Percentiles rank a stretch among this genome's conserved stretches.
Conservation (phyloP, 2,888 invertebrate species). For the Yponomeuta plumbellus region DNA sequence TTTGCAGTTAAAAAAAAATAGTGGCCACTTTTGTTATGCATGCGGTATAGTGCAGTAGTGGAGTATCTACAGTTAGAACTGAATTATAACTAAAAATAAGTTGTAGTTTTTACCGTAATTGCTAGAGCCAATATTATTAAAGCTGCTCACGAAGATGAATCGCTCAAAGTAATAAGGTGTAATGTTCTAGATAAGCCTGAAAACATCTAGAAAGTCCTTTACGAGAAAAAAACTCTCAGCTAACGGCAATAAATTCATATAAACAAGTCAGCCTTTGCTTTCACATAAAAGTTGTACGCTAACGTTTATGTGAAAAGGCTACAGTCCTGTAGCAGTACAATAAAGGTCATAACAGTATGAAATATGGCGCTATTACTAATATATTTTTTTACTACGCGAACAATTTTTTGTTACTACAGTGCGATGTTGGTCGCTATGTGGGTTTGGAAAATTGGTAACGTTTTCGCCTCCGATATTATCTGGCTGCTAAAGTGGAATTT, state of each 20-base stretch:
- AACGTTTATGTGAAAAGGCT: conserved; percentile 6
- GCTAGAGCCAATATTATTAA: too few species aligned
- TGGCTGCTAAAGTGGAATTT: too few species aligned
- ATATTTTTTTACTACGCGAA: conserved; percentile 3
- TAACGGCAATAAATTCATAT: conserved; percentile 1
- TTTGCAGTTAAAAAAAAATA: too few species aligned
- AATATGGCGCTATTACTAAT: conserved; percentile 9
- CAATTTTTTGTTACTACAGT: conserved; percentile 10
- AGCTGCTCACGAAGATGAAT: too few species aligned
- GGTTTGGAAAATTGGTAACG: too few species aligned
- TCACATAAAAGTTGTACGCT: conserved; percentile 5
- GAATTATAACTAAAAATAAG: too few species aligned
- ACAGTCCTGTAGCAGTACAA: neutral
- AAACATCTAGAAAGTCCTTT: neutral
- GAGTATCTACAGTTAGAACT: too few species aligned
- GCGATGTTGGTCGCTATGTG: conserved; percentile 34
- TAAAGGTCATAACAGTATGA: conserved; percentile 13
- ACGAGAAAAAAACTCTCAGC: conserved; percentile 7
- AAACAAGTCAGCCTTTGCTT: neutral
- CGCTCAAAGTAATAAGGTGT: too few species aligned
- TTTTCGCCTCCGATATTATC: too few species aligned
- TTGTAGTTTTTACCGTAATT: too few species aligned
- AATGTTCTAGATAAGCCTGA: neutral
- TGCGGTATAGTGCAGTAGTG: too few species aligned
- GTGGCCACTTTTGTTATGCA: too few species aligned